Conservation (phyloP, 35 echinoderm and acorn worm species). For the Holothuria glaberrima region DNA sequence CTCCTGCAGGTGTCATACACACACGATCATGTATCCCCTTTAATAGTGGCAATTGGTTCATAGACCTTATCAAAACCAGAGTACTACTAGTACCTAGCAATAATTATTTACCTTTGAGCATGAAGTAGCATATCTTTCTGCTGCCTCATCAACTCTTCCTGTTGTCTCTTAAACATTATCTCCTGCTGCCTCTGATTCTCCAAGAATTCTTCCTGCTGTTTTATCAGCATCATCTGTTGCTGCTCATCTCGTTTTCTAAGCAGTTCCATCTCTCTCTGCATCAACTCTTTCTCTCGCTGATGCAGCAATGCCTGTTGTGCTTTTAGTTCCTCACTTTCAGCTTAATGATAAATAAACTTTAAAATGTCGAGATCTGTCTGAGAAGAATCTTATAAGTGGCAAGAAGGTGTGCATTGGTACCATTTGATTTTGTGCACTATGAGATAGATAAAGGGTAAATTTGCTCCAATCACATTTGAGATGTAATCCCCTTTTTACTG, state of each 20-base stretch:
- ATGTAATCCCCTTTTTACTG: too few relatives aligned
- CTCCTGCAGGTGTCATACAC: too few relatives aligned
- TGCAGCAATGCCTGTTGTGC: background rate
- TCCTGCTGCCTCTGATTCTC: conserved; percentile 49
- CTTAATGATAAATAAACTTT: background rate
- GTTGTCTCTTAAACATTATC: conserved; percentile 15
- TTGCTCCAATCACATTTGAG: too few relatives aligned
- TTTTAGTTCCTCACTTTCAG: background rate
- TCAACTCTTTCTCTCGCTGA: conserved; percentile 33
- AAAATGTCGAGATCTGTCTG: too few relatives aligned
- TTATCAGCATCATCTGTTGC: conserved; percentile 23
- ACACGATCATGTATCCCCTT: too few relatives aligned
- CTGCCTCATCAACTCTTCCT: conserved; percentile 17
- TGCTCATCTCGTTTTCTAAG: conserved; percentile 47
- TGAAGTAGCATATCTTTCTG: conserved; percentile 15
- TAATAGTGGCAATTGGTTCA: too few relatives aligned
- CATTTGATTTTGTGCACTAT: too few relatives aligned
- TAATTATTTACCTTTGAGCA: background rate
- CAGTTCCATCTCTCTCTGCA: conserved; percentile 11
- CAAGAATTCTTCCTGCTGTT: conserved; percentile 37
- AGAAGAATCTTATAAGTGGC: too few relatives aligned
- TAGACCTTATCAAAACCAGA: too few relatives aligned
- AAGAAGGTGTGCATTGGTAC: too few relatives aligned
- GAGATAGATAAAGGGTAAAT: too few relatives aligned
- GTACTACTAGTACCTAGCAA: too few relatives aligned